Evolutionary conservation across 2,797 vertebrate species (phyloP).

Genomic region (Microcaecilia unicolor): DNA sequence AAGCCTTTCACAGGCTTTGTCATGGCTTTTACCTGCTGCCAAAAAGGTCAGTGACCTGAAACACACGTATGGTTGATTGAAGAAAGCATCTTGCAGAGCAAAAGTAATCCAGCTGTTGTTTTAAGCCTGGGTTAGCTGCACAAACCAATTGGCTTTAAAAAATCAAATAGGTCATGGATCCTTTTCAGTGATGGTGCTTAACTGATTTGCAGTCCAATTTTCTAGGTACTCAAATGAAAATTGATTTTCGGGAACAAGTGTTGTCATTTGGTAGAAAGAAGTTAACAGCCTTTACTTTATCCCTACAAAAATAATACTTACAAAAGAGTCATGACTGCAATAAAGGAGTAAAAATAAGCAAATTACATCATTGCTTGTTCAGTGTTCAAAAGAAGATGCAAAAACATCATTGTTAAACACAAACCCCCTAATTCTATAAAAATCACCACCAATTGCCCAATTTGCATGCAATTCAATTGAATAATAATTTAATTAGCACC

Average conservation of each 20-base stretch:
- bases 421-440: too few relatives aligned
- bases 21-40: constrained; percentile 5
- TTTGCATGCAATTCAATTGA: too few relatives aligned
- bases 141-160: constrained; percentile 34
- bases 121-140: constrained; percentile 6
- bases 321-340: neutral
- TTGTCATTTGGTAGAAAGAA: constrained; percentile 79
- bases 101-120: constrained; percentile 25
- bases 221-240: constrained; percentile 42
- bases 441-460: too few relatives aligned
- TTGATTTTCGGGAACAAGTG: constrained; percentile 28
- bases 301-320: constrained; percentile 46
- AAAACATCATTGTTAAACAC: too few relatives aligned
- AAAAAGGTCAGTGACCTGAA: constrained; percentile 14
- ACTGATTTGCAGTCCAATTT: constrained; percentile 45
- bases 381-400: too few relatives aligned
- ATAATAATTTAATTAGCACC: too few relatives aligned
- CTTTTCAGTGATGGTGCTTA: constrained; percentile 63
- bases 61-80: constrained; percentile 12
- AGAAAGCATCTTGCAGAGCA: constrained; percentile 20
- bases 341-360: neutral
- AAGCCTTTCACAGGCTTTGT: neutral
- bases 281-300: constrained; percentile 82
- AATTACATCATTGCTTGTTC: neutral
- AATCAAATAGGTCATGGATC: constrained; percentile 49